Percentiles rank a stretch among this genome's conserved stretches.
phyloP scores from a whole-genome alignment of 1,140 invertebrate species.

The Cheumatopsyche charites region DNA sequence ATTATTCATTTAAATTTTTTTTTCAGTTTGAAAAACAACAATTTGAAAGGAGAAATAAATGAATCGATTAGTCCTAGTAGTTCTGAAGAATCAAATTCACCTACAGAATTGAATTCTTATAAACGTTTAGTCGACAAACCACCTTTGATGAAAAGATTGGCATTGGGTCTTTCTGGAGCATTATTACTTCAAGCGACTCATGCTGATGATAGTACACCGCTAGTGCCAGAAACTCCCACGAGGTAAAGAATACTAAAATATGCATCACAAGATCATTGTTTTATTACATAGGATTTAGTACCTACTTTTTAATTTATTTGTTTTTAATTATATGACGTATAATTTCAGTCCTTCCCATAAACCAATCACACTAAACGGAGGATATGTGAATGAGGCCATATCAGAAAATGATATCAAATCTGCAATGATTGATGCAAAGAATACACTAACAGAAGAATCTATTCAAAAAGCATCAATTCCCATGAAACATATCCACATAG shows the following conservation, averaged over 20 bases:
- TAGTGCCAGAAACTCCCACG: constrained; percentile 60
- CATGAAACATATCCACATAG: constrained; percentile 50
- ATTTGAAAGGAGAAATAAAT: constrained; percentile 59
- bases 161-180: constrained; percentile 69
- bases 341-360: constrained; percentile 64
- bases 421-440: constrained; percentile 44
- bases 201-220: constrained; percentile 61
- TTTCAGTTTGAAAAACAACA: constrained; percentile 53
- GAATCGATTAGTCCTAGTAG: constrained; percentile 70
- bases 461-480: constrained; percentile 48
- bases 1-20: constrained; percentile 5
- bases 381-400: constrained; percentile 78
- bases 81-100: constrained; percentile 85
- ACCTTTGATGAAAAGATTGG: constrained; percentile 78
- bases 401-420: constrained; percentile 61
- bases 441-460: constrained; percentile 52
- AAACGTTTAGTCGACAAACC: constrained; percentile 80
- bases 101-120: constrained; percentile 86
- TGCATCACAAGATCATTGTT: neutral
- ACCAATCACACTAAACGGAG: constrained; percentile 68
- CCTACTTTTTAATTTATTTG: neutral
- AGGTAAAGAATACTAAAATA: constrained; percentile 53
- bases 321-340: constrained; percentile 36
- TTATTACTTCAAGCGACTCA: constrained; percentile 55
- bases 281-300: neutral